Evolutionary conservation across 2,113 vertebrate species (phyloP).

Genomic region (Cavia aperea): DNA sequence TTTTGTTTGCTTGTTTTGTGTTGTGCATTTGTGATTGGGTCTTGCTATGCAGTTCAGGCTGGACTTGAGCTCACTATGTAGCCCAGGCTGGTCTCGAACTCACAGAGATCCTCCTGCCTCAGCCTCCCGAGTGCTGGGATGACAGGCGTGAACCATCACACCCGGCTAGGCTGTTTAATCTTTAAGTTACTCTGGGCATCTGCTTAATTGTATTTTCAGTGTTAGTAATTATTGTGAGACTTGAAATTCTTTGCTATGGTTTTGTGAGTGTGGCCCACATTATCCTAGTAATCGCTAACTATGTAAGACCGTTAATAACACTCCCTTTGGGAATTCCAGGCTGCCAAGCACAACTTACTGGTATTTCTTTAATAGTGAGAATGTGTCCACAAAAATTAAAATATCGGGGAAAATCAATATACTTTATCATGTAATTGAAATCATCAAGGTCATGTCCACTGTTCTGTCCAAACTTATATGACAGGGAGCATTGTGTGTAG

Average conservation of each 20-base stretch:
- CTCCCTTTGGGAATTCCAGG: not conserved
- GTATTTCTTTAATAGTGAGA: not conserved
- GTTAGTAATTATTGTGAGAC: too few relatives aligned
- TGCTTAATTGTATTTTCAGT: not conserved
- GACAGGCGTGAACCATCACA: too few relatives aligned
- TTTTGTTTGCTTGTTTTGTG: too few relatives aligned
- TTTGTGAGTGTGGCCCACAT: rapidly evolving
- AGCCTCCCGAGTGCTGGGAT: too few relatives aligned
- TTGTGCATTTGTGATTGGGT: too few relatives aligned
- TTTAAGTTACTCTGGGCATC: not conserved
- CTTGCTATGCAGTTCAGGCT: too few relatives aligned
- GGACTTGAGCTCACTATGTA: too few relatives aligned
- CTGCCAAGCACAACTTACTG: not conserved
- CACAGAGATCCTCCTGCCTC: too few relatives aligned
- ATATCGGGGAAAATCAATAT: not conserved
- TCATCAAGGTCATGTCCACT: rapidly evolving
- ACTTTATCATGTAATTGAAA: not conserved
- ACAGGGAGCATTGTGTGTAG: rapidly evolving
- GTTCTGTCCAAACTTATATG: not conserved
- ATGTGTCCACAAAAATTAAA: not conserved
- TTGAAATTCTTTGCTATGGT: not conserved
- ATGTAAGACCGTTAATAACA: not conserved
- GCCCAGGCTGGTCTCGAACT: too few relatives aligned
- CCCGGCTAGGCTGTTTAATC: not conserved
- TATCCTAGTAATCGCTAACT: too few relatives aligned